Conservation (phyloP, 2,888 invertebrate genomes). For the Cerastis rubricosa region DNA sequence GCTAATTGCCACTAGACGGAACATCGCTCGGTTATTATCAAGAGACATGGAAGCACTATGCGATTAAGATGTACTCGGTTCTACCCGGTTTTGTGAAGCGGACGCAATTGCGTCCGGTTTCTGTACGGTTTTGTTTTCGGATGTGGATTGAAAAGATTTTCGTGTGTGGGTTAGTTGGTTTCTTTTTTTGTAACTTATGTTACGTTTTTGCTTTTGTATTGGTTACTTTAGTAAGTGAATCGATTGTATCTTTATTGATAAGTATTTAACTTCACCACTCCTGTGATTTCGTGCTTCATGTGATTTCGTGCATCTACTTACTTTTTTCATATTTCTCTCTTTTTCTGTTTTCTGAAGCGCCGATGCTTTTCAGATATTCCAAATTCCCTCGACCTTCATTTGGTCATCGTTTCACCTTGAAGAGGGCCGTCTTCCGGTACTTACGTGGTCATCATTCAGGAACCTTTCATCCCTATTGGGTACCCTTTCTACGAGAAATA, state of each 20-base stretch:
- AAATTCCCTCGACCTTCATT: background rate
- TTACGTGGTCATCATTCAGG: background rate
- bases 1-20: slow-evolving; percentile 65
- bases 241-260: background rate
- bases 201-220: background rate
- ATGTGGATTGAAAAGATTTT: slow-evolving; percentile 22
- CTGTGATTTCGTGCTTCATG: background rate
- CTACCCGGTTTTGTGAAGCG: slow-evolving; percentile 43
- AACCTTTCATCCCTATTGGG: background rate
- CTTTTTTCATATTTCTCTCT: background rate
- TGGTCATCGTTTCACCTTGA: background rate
- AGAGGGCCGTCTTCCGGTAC: background rate
- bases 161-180: background rate
- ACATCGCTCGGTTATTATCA: slow-evolving; percentile 65
- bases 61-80: slow-evolving; percentile 60
- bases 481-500: background rate
- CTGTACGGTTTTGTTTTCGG: slow-evolving; percentile 36
- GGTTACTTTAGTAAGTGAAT: background rate
- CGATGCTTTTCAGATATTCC: background rate
- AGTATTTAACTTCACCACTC: background rate
- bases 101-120: slow-evolving; percentile 44
- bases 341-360: background rate
- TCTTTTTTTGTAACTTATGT: background rate
- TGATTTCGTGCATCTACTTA: background rate
- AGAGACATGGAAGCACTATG: slow-evolving; percentile 60